These are phyloP conservation scores for Polyodon spathula DNA, from an alignment of 2,113 vertebrate genomes.

Conservation along the genomic window DNA sequence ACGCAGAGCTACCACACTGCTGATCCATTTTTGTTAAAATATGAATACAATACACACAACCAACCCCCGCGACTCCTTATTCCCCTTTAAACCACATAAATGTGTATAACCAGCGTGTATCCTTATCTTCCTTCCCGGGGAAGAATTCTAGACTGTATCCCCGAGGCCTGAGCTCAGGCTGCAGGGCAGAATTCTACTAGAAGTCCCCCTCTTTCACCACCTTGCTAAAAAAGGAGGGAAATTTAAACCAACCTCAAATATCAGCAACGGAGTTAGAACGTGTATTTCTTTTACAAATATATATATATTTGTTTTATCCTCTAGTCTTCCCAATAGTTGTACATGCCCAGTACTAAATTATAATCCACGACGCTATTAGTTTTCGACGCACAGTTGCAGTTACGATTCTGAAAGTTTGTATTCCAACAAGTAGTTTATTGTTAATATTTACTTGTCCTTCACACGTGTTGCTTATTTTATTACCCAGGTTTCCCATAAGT, in stretches of 20 bases:
- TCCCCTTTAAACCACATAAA: background rate
- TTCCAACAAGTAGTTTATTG: constrained; percentile 20
- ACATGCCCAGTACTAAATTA: background rate
- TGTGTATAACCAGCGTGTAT: background rate
- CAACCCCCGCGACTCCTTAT: background rate
- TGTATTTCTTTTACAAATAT: background rate
- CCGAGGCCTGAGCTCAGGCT: constrained; percentile 19
- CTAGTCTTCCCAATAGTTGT: background rate
- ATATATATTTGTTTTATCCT: background rate
- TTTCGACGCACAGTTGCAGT: constrained; percentile 7
- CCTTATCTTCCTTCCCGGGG: background rate
- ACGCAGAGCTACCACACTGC: constrained; percentile 43
- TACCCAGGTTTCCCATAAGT: background rate
- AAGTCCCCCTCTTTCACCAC: background rate
- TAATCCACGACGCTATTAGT: constrained; percentile 5
- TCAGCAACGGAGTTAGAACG: background rate
- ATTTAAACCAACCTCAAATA: constrained; percentile 44
- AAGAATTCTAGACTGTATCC: constrained; percentile 15
- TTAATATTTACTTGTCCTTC: constrained; percentile 8
- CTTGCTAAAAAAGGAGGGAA: constrained; percentile 54
- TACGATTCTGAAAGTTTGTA: constrained; percentile 8
- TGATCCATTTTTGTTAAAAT: constrained; percentile 47
- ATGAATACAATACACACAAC: constrained; percentile 21
- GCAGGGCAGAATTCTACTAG: background rate
- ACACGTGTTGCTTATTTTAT: constrained; percentile 5